These are phyloP conservation scores for Choristoneura fumiferana DNA, from an alignment of 1,140 invertebrate genomes.

Conservation along the genomic window DNA sequence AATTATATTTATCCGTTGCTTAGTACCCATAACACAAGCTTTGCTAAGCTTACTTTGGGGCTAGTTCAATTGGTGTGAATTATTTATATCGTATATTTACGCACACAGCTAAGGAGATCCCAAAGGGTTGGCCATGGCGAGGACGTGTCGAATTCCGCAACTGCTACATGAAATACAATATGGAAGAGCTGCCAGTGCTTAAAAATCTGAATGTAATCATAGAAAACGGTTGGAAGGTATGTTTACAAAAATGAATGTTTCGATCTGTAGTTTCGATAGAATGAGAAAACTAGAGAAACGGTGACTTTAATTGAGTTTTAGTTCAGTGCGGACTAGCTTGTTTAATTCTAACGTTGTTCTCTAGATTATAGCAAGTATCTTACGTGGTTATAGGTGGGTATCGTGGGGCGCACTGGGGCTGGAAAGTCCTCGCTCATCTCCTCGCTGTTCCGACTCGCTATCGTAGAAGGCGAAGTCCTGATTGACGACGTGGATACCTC, in stretches of 20 bases:
- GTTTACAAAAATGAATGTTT: not conserved
- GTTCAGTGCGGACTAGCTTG: no score
- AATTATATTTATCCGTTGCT: no score
- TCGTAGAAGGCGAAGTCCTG: conserved; percentile 84
- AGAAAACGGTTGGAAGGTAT: conserved; percentile 84
- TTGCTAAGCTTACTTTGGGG: no score
- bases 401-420: conserved; percentile 89
- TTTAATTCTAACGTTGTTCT: no score
- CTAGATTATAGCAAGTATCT: no score
- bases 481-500: conserved; percentile 83
- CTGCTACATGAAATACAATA: conserved; percentile 84
- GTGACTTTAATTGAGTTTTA: no score
- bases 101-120: conserved; percentile 70
- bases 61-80: no score
- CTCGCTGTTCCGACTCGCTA: conserved; percentile 85
- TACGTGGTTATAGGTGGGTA: conserved; percentile 84
- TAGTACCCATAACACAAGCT: no score
- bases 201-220: conserved; percentile 84
- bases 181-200: conserved; percentile 82
- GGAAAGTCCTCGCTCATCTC: conserved; percentile 90
- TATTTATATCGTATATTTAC: not conserved
- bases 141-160: conserved; percentile 81
- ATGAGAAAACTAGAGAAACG: not conserved
- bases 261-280: not conserved
- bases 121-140: conserved; percentile 84